A percentile compares a stretch with the other conserved stretches of the same genome.
These are phyloP conservation scores for Uromys caudimaculatus DNA, from an alignment of 2,797 vertebrate genomes.

Conservation along the genomic window DNA sequence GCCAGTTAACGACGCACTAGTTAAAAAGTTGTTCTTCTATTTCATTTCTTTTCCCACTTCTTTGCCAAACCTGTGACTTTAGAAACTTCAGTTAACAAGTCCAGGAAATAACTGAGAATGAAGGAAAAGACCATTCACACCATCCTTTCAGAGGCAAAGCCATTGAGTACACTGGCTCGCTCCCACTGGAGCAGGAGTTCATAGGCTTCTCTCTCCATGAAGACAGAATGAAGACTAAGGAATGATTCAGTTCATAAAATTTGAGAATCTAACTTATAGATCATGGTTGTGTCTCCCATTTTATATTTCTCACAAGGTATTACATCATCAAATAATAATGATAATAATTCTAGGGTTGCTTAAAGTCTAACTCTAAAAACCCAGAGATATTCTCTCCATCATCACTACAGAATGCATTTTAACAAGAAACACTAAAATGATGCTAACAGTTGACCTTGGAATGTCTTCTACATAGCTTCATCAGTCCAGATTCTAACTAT, in stretches of 20 bases:
- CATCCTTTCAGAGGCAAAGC: neutral
- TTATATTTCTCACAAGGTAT: neutral
- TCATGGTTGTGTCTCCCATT: neutral
- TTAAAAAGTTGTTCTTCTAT: neutral
- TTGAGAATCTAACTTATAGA: neutral
- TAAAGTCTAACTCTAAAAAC: constrained; percentile 6
- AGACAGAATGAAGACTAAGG: neutral
- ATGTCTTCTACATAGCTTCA: neutral
- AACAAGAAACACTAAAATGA: neutral
- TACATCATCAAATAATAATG: neutral
- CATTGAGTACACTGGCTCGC: fast-evolving
- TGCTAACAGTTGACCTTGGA: neutral
- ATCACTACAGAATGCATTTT: neutral
- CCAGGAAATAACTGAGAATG: neutral
- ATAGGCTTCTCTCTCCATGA: neutral
- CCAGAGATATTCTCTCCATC: neutral
- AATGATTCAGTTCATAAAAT: neutral
- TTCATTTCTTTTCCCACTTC: neutral
- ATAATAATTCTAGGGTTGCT: neutral
- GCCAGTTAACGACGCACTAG: neutral
- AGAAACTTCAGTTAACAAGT: neutral
- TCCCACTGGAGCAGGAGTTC: neutral
- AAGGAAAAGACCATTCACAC: neutral
- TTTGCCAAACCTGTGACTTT: neutral
- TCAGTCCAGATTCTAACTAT: neutral